phyloP scores from a whole-genome alignment of 2,797 vertebrate species.

The Limosa lapponica region DNA sequence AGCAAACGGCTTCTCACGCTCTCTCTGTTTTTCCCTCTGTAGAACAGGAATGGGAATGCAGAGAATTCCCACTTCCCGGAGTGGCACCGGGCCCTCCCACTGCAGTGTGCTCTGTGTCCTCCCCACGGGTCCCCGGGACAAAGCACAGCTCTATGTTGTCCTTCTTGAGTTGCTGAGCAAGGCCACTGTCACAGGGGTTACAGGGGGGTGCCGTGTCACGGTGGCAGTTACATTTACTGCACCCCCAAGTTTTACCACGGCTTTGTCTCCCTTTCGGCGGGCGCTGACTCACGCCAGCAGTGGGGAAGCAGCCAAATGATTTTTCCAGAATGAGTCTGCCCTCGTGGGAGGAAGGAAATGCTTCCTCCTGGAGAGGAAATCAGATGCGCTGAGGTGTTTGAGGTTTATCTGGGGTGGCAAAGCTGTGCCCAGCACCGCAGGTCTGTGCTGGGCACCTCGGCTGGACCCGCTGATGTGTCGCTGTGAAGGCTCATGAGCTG shows the following conservation, averaged over 20 bases:
- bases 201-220: rapidly evolving
- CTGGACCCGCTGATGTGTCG: not conserved
- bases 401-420: not conserved
- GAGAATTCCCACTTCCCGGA: not conserved
- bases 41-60: not conserved
- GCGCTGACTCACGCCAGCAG: not conserved
- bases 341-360: not conserved
- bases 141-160: rapidly evolving
- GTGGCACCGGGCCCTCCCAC: not conserved
- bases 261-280: not conserved
- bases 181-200: not conserved
- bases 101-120: rapidly evolving
- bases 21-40: not conserved
- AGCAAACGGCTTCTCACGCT: rapidly evolving
- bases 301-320: not conserved
- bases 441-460: not conserved
- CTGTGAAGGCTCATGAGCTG: not conserved
- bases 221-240: not conserved
- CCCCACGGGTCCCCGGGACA: not conserved
- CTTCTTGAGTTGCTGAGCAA: not conserved
- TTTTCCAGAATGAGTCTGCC: not conserved
- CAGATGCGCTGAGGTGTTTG: not conserved
- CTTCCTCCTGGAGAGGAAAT: not conserved
- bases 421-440: not conserved
- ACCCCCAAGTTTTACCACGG: rapidly evolving